Evolutionary conservation across 1,140 invertebrate genomes (phyloP).

Genomic region (Caenorhabditis remanei): DNA sequence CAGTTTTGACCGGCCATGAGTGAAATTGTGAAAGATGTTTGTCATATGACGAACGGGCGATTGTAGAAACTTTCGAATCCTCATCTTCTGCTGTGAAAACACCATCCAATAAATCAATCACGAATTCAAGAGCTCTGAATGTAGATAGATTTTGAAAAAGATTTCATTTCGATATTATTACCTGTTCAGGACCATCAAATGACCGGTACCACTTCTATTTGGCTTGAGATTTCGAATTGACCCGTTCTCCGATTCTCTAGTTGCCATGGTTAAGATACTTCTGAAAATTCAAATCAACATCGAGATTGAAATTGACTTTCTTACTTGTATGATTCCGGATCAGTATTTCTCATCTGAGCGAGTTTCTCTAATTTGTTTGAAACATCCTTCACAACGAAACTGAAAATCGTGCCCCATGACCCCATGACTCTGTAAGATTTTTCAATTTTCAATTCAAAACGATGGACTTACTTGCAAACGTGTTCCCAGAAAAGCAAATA

Average conservation of each 20-base stretch:
- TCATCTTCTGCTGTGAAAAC: slow-evolving; percentile 20
- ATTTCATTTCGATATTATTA: neutral
- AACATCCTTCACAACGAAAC: slow-evolving; percentile 27
- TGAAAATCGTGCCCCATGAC: slow-evolving; percentile 25
- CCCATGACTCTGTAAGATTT: slow-evolving; percentile 17
- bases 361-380: slow-evolving; percentile 26
- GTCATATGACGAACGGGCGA: slow-evolving; percentile 23
- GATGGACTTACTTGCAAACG: slow-evolving; percentile 24
- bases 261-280: slow-evolving; percentile 9
- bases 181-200: slow-evolving; percentile 48
- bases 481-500: slow-evolving; percentile 39
- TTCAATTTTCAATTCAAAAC: too few species aligned
- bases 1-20: slow-evolving; percentile 38
- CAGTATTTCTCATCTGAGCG: neutral
- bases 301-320: too few species aligned
- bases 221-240: slow-evolving; percentile 15
- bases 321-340: slow-evolving; percentile 35
- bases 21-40: slow-evolving; percentile 48
- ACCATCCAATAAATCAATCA: slow-evolving; percentile 27
- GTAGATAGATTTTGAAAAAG: neutral
- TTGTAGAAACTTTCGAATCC: neutral
- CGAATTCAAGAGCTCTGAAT: slow-evolving; percentile 37
- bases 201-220: slow-evolving; percentile 27
- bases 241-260: slow-evolving; percentile 2
- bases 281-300: neutral